Evolutionary conservation across 2,888 invertebrate species (phyloP), one percentile per base, ranked within the genome.

Genomic region (Philonicus albiceps): DNA sequence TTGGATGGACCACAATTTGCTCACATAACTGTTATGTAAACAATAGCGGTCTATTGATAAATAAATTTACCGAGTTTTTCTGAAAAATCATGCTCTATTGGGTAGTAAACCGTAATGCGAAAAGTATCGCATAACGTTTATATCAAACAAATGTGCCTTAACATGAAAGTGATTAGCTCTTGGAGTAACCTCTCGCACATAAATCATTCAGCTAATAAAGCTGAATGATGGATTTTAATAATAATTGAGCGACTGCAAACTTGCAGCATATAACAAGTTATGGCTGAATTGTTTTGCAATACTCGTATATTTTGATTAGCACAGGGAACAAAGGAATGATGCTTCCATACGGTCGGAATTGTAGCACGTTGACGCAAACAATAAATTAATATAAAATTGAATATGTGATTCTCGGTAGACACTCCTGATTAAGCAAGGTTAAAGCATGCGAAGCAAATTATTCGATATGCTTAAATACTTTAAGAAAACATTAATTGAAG

Each of bases 1-100:
- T 53, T 80, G 80, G 22, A 22, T 40, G 80, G 49, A 80, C 80
- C 80, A 30, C 80, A 80, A 43, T 80, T 80, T 30, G 80, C 43
- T 80, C 80, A 53, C 80, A 80, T 53, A 80, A 53, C 80, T 49
- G 80, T 53, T 80, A 80, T 80, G 53, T 80, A 80, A 80, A 80
- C 80, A 80, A 53, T 80, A 80, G 30, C n/a, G 4, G 34, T 43
- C 40, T 74, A 74, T 34, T 74, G 37, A 16, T 74, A 27, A 74
- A 74, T 74, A 74, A 22, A 19, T 74, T 74, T 37, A 34, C 31
- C 31, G 19, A 6, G 19, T 74, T 7, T 73, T 73, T 19, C 31
- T 74, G 31, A 74, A 74, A 74, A 34, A 37, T 13, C 37, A 74
- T 74, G 74, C 74, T 74, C 37, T 74, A 74, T 34, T 74, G 34